phyloP scores from a whole-genome alignment of 2,797 vertebrate species.

The Labeo calbasu region DNA sequence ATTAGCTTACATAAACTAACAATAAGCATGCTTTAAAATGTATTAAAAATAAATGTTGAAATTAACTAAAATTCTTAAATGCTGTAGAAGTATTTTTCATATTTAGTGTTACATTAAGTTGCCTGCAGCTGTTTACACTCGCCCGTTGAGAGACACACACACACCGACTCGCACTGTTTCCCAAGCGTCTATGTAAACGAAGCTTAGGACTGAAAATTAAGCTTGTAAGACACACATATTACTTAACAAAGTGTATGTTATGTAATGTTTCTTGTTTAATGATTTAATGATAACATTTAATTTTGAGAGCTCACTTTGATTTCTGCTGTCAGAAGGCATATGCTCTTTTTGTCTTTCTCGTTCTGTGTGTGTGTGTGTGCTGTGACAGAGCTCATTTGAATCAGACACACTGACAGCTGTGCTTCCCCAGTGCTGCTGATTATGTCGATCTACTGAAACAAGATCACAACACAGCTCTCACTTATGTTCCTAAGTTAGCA shows the following conservation, averaged over 20 bases:
- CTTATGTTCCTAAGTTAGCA: not conserved
- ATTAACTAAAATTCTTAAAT: not conserved
- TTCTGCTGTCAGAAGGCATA: not conserved
- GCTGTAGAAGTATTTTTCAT: not conserved
- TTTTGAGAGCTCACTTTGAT: not conserved
- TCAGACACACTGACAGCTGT: not conserved
- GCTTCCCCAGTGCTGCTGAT: not conserved
- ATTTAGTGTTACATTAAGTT: not conserved
- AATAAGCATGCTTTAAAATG: not conserved
- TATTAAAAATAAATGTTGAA: not conserved
- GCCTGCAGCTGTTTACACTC: not conserved
- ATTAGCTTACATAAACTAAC: not conserved
- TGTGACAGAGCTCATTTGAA: not conserved
- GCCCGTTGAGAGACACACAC: not conserved
- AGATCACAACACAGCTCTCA: not conserved
- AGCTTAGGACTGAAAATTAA: not conserved
- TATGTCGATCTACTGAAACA: not conserved
- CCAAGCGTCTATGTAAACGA: not conserved
- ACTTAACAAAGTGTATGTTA: not conserved
- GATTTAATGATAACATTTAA: too few species aligned
- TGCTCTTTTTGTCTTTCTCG: not conserved
- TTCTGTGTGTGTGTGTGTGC: not conserved
- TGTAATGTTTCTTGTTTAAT: not conserved
- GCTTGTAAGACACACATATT: not conserved
- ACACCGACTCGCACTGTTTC: not conserved